Conservation (phyloP, 2,113 vertebrate species). For the Carassius carassius region DNA sequence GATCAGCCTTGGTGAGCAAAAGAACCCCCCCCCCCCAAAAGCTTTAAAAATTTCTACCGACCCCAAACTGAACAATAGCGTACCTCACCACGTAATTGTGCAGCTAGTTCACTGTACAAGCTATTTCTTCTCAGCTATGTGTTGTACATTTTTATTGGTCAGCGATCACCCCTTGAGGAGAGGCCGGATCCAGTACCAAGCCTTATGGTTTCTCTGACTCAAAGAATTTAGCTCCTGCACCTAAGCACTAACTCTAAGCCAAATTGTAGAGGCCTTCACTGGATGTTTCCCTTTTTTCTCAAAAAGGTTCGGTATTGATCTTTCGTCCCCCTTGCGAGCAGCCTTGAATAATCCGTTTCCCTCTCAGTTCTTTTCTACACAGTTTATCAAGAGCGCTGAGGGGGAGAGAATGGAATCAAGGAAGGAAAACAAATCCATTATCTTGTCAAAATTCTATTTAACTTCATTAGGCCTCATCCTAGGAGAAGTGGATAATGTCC, state of each 20-base stretch:
- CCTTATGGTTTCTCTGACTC: constrained; percentile 45
- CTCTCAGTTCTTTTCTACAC: constrained; percentile 46
- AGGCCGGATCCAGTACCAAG: constrained; percentile 21
- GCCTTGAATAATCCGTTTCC: constrained; percentile 62
- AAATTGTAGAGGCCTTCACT: constrained; percentile 58
- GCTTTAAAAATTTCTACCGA: neutral
- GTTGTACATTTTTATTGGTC: constrained; percentile 57
- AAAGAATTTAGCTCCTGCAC: constrained; percentile 4
- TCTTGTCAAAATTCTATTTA: constrained; percentile 61
- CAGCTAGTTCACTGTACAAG: constrained; percentile 40
- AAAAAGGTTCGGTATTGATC: constrained; percentile 67
- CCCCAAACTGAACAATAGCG: constrained; percentile 3
- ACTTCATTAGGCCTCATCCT: constrained; percentile 57
- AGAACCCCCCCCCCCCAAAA: neutral
- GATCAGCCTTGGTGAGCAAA: neutral
- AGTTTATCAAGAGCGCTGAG: constrained; percentile 60
- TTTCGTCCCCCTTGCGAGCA: constrained; percentile 61
- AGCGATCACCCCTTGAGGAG: constrained; percentile 44
- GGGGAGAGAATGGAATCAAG: constrained; percentile 55
- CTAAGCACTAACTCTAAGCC: constrained; percentile 54
- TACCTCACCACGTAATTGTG: constrained; percentile 35
- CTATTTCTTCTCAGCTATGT: constrained; percentile 56
- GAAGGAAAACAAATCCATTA: constrained; percentile 61
- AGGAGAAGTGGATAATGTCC: constrained; percentile 48
- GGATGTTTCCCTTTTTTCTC: constrained; percentile 46